These are phyloP conservation scores for Lasioglossum oenotherae DNA, from an alignment of 2,888 invertebrate species.

Conservation along the genomic window DNA sequence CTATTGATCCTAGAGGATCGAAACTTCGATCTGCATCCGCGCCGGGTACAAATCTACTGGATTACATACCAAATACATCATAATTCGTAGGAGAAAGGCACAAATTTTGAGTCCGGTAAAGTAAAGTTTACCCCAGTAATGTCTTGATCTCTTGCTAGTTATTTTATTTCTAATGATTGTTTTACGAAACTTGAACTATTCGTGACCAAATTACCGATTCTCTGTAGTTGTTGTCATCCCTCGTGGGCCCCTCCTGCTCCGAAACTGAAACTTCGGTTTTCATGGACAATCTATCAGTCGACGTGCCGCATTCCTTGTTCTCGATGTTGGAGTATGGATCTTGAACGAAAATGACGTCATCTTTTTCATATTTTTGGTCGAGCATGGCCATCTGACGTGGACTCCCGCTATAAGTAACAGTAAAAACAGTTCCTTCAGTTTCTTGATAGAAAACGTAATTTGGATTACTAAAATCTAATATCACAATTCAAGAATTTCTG, in stretches of 20 bases:
- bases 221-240: slow-evolving; percentile 20
- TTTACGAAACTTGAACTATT: background rate
- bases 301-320: slow-evolving; percentile 25
- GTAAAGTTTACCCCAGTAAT: too few species aligned
- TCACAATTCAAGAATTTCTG: background rate
- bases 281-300: slow-evolving; percentile 24
- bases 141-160: too few species aligned
- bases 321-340: slow-evolving; percentile 28
- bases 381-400: slow-evolving; percentile 48
- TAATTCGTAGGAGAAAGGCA: too few species aligned
- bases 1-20: too few species aligned
- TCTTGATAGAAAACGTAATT: background rate
- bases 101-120: too few species aligned
- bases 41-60: too few species aligned
- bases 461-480: background rate
- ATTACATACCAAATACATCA: too few species aligned
- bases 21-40: too few species aligned
- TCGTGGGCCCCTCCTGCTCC: slow-evolving; percentile 28
- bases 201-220: slow-evolving; percentile 14
- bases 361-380: slow-evolving; percentile 48
- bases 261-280: slow-evolving; percentile 27
- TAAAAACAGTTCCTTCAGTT: background rate
- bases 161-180: background rate
- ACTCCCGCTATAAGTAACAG: slow-evolving; percentile 37
- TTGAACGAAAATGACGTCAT: slow-evolving; percentile 45